These are phyloP conservation scores for Phylloscopus collybita DNA, from an alignment of 2,797 vertebrate species.

Conservation along the genomic window DNA sequence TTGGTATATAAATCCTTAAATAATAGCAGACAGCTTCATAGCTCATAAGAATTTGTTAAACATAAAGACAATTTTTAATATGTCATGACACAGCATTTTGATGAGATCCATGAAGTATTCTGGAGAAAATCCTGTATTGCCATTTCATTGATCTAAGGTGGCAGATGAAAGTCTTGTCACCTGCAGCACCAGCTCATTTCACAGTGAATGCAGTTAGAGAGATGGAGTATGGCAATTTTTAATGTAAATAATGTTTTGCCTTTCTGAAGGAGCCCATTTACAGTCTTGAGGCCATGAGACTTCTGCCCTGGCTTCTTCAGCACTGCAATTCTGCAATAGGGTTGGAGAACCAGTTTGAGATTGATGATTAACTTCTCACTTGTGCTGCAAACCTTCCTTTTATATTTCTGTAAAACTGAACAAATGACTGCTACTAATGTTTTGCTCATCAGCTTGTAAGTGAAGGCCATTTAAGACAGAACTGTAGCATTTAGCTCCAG, in stretches of 20 bases:
- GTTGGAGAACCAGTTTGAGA: slow-evolving; percentile 15
- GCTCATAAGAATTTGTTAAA: background rate
- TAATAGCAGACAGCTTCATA: background rate
- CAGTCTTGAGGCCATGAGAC: background rate
- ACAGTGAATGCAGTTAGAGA: background rate
- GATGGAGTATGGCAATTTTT: background rate
- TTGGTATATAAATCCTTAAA: background rate
- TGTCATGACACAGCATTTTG: background rate
- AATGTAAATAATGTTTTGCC: background rate
- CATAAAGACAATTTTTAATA: background rate
- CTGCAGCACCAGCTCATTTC: background rate
- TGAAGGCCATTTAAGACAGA: slow-evolving; percentile 32
- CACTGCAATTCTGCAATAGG: background rate
- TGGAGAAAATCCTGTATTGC: background rate
- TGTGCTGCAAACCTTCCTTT: background rate
- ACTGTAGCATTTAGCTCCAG: slow-evolving; percentile 33
- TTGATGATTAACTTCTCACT: background rate
- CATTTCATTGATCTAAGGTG: background rate
- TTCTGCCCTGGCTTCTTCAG: background rate
- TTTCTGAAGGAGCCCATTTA: background rate
- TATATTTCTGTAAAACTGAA: slow-evolving; percentile 28
- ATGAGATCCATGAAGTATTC: background rate
- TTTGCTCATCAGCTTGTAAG: slow-evolving; percentile 59
- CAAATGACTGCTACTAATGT: slow-evolving; percentile 27
- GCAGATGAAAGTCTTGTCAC: background rate